phyloP scores from a whole-genome alignment of 2,797 vertebrate genomes.

The Gallinago nigripennis region DNA sequence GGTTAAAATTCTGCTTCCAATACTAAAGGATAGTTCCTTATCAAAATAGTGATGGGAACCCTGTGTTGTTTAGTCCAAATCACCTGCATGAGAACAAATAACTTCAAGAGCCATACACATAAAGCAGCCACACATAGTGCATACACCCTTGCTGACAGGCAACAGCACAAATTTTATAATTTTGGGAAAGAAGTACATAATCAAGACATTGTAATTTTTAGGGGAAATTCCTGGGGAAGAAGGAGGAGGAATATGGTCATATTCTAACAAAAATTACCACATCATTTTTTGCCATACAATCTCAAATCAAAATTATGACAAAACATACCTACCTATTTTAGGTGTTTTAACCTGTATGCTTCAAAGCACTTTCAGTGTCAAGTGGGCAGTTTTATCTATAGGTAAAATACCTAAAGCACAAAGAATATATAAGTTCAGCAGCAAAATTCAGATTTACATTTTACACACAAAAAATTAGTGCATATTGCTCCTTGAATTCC shows the following conservation, averaged over 20 bases:
- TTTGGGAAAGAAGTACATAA: background rate
- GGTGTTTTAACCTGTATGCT: background rate
- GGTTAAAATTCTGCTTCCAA: background rate
- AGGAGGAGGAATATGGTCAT: background rate
- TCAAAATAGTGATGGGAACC: background rate
- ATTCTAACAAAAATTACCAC: background rate
- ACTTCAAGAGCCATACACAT: background rate
- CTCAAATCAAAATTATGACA: background rate
- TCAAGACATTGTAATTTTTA: background rate
- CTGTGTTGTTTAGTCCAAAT: background rate
- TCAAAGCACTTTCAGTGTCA: background rate
- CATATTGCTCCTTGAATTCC: background rate
- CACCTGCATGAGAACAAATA: background rate
- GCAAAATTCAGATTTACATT: background rate
- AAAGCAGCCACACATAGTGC: background rate
- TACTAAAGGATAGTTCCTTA: background rate
- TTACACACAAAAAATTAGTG: background rate
- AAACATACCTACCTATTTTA: background rate
- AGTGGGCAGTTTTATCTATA: background rate
- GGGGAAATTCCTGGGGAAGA: background rate
- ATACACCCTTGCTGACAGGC: background rate
- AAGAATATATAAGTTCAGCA: background rate
- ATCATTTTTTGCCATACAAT: background rate
- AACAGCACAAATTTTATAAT: background rate
- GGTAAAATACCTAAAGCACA: background rate